Evolutionary conservation across 1,140 invertebrate species (phyloP), one percentile per base, ranked within the genome.

Genomic region (Macrocentrus cingulum): DNA sequence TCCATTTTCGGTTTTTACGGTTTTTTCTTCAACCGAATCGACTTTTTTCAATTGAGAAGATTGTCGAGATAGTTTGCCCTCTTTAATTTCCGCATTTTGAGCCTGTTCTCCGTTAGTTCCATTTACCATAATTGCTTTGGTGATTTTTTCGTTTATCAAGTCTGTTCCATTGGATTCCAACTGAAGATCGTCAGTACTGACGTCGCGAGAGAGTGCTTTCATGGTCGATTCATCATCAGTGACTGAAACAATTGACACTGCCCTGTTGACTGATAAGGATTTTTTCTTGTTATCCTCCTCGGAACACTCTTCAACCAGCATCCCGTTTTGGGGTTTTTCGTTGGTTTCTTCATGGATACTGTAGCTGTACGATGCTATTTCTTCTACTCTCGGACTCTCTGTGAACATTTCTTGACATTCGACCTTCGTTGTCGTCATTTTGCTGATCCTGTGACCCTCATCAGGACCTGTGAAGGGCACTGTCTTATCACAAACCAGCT

Each of bases 221-320:
- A 81, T 71, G 1, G 80, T 84, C 45, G 79, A 80, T 23, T 87
- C 86, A 58, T 87, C 86, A 67, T 87, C 86, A 0, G 85, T 86
- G 8, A 86, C 72, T 0, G 85, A 87, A 18, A 84, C 80, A 3
- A 88, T 87, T 0, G 86, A 87, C 13, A 87, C 71, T 2, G 82
- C 82, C 61, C 84, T 79, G 66, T 81, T 83, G 0, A 79, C 68
- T 11, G 62, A 62, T 11, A 81, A 63, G 62, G 70, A 81, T 16
- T 75, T 74, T 58, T 74, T 68, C 52, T 80, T 81, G 29, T 81
- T 79, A 61, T 86, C 84, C 13, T 80, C 80, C 61, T 85, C 81
- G 6, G 79, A 83, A 46, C 79, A 84, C 59, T 83, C 80, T 39
- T 84, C 84, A 23, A 84, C 62, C 20, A 85, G 69, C 8, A 84